Evolutionary conservation across 2,888 invertebrate species (phyloP).

Genomic region (Teleogryllus oceanicus): DNA sequence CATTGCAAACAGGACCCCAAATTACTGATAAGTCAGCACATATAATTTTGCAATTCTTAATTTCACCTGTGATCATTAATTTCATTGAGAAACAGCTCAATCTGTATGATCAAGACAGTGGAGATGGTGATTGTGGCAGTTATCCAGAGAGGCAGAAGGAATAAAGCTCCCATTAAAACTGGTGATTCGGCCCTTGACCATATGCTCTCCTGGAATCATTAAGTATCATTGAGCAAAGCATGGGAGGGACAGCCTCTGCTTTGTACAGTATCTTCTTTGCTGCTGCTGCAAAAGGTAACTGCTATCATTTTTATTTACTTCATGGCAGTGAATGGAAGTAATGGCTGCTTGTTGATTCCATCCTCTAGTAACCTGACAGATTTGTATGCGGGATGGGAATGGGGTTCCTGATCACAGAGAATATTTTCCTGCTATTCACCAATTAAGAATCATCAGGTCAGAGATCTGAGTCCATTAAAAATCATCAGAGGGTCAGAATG

Average conservation of each 20-base stretch:
- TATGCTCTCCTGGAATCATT: conserved; percentile 36
- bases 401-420: too few species aligned
- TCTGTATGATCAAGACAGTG: conserved; percentile 64
- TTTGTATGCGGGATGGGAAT: neutral
- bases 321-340: too few species aligned
- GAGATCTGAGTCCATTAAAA: too few species aligned
- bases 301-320: neutral
- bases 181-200: conserved; percentile 24
- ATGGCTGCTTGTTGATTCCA: too few species aligned
- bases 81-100: conserved; percentile 28
- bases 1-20: conserved; percentile 18
- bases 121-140: conserved; percentile 77
- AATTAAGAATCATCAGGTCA: too few species aligned
- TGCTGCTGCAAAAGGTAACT: conserved; percentile 51
- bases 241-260: conserved; percentile 77
- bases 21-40: conserved; percentile 21
- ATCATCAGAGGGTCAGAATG: too few species aligned
- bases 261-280: conserved; percentile 74
- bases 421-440: too few species aligned
- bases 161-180: conserved; percentile 26
- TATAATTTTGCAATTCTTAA: conserved; percentile 25
- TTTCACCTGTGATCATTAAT: conserved; percentile 43
- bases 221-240: conserved; percentile 59
- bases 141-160: conserved; percentile 60
- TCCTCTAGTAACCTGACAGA: neutral